Percentiles rank a stretch among this genome's conserved stretches.
Conservation (phyloP, 2,888 invertebrate species). For the Hedychridium roseum region DNA sequence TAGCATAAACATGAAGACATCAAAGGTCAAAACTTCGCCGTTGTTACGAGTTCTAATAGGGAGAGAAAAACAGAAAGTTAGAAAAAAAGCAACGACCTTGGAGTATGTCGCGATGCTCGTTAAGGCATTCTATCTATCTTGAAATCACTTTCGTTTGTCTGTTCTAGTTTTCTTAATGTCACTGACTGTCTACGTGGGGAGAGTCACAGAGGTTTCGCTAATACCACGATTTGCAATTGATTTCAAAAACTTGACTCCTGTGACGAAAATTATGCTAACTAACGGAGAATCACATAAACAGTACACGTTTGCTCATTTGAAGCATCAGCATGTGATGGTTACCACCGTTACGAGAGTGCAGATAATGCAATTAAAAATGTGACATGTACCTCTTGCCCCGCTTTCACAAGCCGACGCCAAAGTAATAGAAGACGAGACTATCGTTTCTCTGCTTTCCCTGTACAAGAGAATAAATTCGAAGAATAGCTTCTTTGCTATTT, state of each 20-base stretch:
- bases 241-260: background rate
- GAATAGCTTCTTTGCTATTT: no score
- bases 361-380: no score
- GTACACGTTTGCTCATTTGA: slow-evolving; percentile 4
- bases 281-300: background rate
- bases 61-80: no score
- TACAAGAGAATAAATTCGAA: slow-evolving; percentile 21
- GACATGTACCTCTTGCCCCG: slow-evolving; percentile 30
- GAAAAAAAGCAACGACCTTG: no score
- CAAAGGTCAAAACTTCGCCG: no score
- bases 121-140: slow-evolving; percentile 16
- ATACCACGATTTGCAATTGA: slow-evolving; percentile 14
- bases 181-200: slow-evolving; percentile 28
- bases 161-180: slow-evolving; percentile 34
- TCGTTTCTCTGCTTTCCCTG: slow-evolving; percentile 42
- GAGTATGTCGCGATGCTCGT: slow-evolving; percentile 5
- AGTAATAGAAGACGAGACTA: slow-evolving; percentile 32
- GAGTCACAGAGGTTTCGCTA: slow-evolving; percentile 46
- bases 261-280: background rate
- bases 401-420: slow-evolving; percentile 30
- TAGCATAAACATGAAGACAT: no score
- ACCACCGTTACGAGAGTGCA: no score
- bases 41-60: no score
- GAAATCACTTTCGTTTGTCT: slow-evolving; percentile 38
- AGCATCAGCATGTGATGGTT: slow-evolving; percentile 7